A percentile compares a stretch with the other conserved stretches of the same genome.
phyloP scores from a whole-genome alignment of 53 echinoderm and acorn worm species.

The Holothuria leucospilota region DNA sequence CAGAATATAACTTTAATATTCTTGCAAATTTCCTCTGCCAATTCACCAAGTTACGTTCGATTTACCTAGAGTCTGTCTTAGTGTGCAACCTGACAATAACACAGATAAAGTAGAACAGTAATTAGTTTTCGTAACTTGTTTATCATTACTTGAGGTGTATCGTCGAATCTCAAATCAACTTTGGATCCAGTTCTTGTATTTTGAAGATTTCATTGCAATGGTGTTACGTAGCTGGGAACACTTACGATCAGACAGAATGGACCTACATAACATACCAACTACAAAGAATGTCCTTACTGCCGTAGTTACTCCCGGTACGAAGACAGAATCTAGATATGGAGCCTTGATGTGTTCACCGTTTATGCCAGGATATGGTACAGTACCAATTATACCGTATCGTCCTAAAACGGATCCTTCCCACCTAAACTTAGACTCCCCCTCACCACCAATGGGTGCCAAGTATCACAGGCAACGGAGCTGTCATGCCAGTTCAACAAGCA shows the following conservation, averaged over 20 bases:
- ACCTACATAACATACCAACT: neutral
- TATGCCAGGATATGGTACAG: conserved; percentile 9
- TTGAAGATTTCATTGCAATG: neutral
- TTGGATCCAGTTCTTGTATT: neutral
- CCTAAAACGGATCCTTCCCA: neutral
- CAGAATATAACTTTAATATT: too few species aligned
- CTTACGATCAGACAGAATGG: neutral
- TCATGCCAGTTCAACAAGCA: neutral
- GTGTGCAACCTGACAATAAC: too few species aligned
- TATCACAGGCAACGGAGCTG: neutral
- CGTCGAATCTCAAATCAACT: too few species aligned
- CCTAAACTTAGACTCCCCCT: neutral
- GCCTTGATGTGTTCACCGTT: conserved; percentile 16
- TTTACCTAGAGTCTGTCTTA: too few species aligned
- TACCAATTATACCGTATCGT: neutral
- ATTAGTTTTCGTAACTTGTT: too few species aligned
- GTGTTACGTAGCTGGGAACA: conserved; percentile 26
- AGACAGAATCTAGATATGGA: conserved; percentile 25
- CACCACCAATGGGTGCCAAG: neutral
- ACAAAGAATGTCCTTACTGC: neutral
- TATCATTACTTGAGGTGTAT: too few species aligned
- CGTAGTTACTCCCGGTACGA: neutral
- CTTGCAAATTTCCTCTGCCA: too few species aligned
- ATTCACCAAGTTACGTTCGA: too few species aligned
- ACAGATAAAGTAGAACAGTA: too few species aligned